phyloP scores from a whole-genome alignment of 2,113 vertebrate species.

The Cephalopterus ornatus region DNA sequence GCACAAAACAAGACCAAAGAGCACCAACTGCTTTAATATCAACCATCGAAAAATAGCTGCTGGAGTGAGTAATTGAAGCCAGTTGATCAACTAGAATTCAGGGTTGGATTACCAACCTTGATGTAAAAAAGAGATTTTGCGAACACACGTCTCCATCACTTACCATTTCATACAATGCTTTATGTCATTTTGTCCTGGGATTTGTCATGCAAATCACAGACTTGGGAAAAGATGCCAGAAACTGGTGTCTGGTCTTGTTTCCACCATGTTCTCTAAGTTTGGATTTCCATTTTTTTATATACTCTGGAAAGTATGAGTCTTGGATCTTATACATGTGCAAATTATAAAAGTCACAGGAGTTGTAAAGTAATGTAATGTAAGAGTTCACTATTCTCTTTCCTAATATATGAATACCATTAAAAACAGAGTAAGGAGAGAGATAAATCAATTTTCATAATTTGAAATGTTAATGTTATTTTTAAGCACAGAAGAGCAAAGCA shows the following conservation, averaged over 20 bases:
- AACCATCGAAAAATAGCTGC: neutral
- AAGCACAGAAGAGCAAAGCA: neutral
- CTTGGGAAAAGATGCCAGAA: neutral
- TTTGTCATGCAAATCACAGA: neutral
- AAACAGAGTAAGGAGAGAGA: neutral
- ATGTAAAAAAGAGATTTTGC: neutral
- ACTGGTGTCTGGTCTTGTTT: neutral
- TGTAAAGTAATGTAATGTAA: neutral
- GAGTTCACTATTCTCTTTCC: neutral
- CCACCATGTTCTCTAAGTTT: neutral
- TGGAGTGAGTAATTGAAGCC: neutral
- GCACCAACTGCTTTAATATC: neutral
- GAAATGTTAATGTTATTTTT: conserved; percentile 8
- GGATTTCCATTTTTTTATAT: neutral
- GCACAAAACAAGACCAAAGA: neutral
- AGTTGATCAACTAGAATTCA: neutral
- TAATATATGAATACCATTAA: neutral
- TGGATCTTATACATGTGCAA: neutral
- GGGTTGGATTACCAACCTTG: neutral
- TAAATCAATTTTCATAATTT: neutral
- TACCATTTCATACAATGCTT: neutral
- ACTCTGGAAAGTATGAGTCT: neutral
- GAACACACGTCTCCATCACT: neutral
- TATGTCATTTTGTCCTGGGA: neutral
- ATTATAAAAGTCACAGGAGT: neutral